phyloP scores from a whole-genome alignment of 2,113 vertebrate genomes.

The Scartelaos histophorus region DNA sequence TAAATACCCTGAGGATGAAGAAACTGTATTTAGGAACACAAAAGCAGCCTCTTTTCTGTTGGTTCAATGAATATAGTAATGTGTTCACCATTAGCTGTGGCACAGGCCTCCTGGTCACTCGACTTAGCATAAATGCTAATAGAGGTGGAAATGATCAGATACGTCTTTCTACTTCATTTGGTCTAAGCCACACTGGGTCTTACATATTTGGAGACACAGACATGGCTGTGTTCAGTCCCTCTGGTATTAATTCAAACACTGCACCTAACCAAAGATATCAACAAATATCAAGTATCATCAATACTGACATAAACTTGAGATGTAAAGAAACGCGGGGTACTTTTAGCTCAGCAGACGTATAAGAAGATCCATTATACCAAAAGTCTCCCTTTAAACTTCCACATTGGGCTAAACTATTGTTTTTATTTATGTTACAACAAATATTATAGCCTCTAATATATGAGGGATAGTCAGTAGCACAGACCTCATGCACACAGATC shows the following conservation, averaged over 20 bases:
- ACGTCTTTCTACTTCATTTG: conserved; percentile 62
- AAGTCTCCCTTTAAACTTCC: background rate
- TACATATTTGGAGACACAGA: conserved; percentile 48
- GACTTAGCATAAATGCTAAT: conserved; percentile 72
- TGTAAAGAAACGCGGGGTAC: background rate
- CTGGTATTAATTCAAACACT: conserved; percentile 57
- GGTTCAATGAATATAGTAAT: conserved; percentile 69
- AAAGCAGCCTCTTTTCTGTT: conserved; percentile 72
- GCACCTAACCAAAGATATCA: background rate
- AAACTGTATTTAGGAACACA: conserved; percentile 75
- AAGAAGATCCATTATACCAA: background rate
- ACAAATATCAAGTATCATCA: background rate
- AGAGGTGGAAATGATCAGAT: conserved; percentile 70
- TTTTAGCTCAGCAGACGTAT: background rate
- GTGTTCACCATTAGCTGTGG: conserved; percentile 65
- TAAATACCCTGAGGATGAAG: conserved; percentile 74
- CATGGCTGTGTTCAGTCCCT: conserved; percentile 44
- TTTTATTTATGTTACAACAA: background rate
- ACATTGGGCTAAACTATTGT: background rate
- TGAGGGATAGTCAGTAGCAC: background rate
- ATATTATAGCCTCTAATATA: background rate
- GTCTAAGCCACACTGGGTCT: conserved; percentile 68
- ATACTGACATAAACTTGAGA: background rate
- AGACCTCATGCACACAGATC: background rate
- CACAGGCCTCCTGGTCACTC: conserved; percentile 68